These are phyloP conservation scores for Heterocephalus glaber DNA, from an alignment of 2,113 vertebrate genomes.

Conservation along the genomic window DNA sequence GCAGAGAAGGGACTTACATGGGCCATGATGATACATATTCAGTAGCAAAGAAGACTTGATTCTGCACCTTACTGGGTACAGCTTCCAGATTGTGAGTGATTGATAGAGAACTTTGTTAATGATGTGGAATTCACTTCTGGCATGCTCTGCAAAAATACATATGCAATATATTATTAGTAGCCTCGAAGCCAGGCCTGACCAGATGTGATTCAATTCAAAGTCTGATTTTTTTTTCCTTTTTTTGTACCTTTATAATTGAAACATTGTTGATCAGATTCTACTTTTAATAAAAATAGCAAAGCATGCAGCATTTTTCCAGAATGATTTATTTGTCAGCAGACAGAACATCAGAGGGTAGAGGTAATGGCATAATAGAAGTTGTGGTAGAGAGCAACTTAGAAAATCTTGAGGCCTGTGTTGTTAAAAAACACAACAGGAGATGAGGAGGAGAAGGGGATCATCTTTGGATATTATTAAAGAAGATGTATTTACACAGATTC, in stretches of 20 bases:
- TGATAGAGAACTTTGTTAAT: constrained; percentile 75
- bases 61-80: constrained; percentile 60
- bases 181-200: constrained; percentile 68
- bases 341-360: neutral
- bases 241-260: constrained; percentile 70
- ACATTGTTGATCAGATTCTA: constrained; percentile 63
- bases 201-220: constrained; percentile 78
- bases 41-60: constrained; percentile 53
- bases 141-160: constrained; percentile 71
- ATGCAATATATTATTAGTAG: constrained; percentile 71
- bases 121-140: constrained; percentile 74
- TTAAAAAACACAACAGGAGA: constrained; percentile 1
- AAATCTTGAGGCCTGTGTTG: neutral
- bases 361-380: neutral
- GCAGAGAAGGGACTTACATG: constrained; percentile 43
- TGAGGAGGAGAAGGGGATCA: constrained; percentile 12
- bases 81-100: constrained; percentile 66
- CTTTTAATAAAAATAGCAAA: constrained; percentile 72
- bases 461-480: constrained; percentile 77
- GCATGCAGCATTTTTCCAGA: constrained; percentile 46
- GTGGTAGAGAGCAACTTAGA: neutral
- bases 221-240: constrained; percentile 68
- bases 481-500: constrained; percentile 78
- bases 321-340: constrained; percentile 62
- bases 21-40: constrained; percentile 77